These are phyloP conservation scores for Fregetta grallaria DNA, from an alignment of 2,113 vertebrate genomes.

Conservation along the genomic window DNA sequence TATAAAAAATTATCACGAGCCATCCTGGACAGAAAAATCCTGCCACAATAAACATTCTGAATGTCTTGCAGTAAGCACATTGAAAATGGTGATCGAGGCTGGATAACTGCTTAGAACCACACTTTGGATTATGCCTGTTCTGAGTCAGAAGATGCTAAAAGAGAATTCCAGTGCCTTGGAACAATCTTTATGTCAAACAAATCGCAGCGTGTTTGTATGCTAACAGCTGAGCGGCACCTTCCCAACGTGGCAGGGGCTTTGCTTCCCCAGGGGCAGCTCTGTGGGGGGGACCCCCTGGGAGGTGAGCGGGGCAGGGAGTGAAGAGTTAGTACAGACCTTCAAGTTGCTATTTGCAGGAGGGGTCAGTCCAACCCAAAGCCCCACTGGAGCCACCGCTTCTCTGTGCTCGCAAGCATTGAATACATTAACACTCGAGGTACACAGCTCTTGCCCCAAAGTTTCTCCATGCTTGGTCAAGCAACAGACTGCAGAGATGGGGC, in stretches of 20 bases:
- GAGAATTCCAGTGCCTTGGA: not conserved
- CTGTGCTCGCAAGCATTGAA: not conserved
- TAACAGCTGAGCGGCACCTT: not conserved
- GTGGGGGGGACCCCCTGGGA: accelerated
- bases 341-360: not conserved
- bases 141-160: not conserved
- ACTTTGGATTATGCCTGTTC: not conserved
- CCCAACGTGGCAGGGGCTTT: not conserved
- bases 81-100: not conserved
- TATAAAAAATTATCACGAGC: not conserved
- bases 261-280: not conserved
- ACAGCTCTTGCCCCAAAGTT: not conserved
- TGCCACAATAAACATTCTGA: not conserved
- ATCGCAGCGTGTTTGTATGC: accelerated
- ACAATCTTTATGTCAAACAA: not conserved
- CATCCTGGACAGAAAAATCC: not conserved
- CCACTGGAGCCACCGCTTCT: not conserved
- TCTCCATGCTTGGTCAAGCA: not conserved
- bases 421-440: not conserved
- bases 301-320: not conserved
- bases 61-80: not conserved
- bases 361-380: not conserved
- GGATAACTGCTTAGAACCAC: not conserved
- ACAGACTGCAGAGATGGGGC: not conserved
- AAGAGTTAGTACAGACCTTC: not conserved